These are phyloP conservation scores for Gallinago paraguaiae DNA, from an alignment of 2,113 vertebrate genomes.

Conservation along the genomic window DNA sequence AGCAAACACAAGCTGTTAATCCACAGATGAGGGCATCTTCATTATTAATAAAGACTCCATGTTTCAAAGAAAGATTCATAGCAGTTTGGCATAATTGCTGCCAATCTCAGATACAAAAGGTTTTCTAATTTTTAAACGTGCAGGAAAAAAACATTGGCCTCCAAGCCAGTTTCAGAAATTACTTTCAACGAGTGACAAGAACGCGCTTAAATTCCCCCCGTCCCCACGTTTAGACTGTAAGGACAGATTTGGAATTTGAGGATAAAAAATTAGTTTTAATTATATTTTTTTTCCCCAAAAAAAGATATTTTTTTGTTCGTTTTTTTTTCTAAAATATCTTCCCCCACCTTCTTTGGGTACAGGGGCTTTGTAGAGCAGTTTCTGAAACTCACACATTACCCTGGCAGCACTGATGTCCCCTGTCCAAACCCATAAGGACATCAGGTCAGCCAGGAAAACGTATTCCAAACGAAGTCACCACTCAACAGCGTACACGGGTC, in stretches of 20 bases:
- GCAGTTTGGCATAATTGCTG: neutral
- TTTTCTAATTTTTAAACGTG: neutral
- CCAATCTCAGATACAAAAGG: neutral
- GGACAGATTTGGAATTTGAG: neutral
- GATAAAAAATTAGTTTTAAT: neutral
- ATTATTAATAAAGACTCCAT: neutral
- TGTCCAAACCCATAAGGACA: neutral
- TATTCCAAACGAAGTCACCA: neutral
- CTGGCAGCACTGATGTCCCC: neutral
- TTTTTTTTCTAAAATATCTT: neutral
- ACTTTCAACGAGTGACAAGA: neutral
- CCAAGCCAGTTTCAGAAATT: constrained; percentile 43
- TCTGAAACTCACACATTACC: constrained; percentile 32
- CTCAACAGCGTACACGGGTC: neutral
- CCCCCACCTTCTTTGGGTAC: rapidly evolving
- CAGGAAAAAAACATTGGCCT: neutral
- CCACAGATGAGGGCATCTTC: neutral
- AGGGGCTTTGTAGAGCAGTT: neutral
- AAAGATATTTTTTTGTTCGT: too few relatives aligned
- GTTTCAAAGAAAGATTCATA: neutral
- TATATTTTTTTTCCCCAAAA: neutral
- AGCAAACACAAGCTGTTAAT: neutral
- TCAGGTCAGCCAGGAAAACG: neutral
- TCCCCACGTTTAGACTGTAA: neutral
- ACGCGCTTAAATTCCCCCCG: neutral